Evolutionary conservation across 2,888 invertebrate genomes (phyloP).

Genomic region (Leucophenga maculata): DNA sequence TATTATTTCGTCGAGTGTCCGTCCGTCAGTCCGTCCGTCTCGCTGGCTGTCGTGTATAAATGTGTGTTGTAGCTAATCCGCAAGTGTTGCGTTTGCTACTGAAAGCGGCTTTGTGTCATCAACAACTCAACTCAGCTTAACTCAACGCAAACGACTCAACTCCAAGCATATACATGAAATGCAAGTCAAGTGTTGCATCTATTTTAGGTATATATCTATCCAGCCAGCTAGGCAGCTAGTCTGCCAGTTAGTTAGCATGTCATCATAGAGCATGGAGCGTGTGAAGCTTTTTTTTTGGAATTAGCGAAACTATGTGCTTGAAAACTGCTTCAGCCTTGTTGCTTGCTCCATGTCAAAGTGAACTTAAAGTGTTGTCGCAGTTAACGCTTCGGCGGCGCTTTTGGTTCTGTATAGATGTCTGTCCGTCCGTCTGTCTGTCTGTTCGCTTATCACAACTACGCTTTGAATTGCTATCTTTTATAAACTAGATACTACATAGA

Average conservation of each 20-base stretch:
- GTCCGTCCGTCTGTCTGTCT: conserved; percentile 17
- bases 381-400: conserved; percentile 1
- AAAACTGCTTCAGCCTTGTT: background rate
- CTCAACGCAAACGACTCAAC: no score
- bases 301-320: background rate
- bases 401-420: background rate
- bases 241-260: conserved; percentile 32
- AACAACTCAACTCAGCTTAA: conserved; percentile 10
- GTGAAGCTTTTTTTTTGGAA: background rate
- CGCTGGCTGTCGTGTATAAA: background rate
- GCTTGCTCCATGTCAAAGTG: conserved; percentile 6
- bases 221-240: conserved; percentile 24
- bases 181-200: background rate
- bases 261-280: background rate
- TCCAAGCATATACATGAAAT: background rate
- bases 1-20: no score
- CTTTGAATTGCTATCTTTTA: conserved; percentile 53
- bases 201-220: background rate
- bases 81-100: conserved; percentile 32
- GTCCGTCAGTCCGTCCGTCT: no score
- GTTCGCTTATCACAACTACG: conserved; percentile 41
- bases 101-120: conserved; percentile 56
- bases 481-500: conserved; percentile 32
- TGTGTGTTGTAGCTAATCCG: conserved; percentile 1
- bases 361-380: background rate